Conservation (phyloP, 2,113 vertebrate species). For the Percina caprodes region DNA sequence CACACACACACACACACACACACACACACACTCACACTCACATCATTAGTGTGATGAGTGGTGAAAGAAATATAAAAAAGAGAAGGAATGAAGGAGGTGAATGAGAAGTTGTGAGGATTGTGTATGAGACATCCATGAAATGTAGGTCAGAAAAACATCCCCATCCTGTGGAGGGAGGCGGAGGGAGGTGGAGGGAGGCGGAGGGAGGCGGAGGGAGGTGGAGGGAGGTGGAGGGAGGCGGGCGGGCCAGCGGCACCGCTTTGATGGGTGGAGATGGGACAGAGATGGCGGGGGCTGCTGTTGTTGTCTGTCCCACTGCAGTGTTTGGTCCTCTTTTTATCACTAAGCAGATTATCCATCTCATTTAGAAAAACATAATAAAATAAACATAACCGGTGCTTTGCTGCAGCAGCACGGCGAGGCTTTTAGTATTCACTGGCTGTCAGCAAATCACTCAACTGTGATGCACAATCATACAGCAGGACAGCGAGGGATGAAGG, state of each 20-base stretch:
- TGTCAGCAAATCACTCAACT: conserved; percentile 10
- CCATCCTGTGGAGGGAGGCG: conserved; percentile 28
- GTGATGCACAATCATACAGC: neutral
- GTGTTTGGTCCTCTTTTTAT: neutral
- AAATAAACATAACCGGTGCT: neutral
- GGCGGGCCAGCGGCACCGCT: conserved; percentile 34
- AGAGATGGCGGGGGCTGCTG: neutral
- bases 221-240: neutral
- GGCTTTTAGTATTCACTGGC: conserved; percentile 45
- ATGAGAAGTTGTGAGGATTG: neutral
- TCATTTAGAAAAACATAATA: neutral
- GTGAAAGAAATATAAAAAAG: conserved; percentile 19
- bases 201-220: neutral
- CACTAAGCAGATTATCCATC: neutral
- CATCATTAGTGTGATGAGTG: neutral
- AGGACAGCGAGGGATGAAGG: neutral
- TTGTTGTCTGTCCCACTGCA: neutral
- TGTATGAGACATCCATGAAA: conserved; percentile 46
- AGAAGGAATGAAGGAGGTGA: conserved; percentile 3
- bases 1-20: neutral
- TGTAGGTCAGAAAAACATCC: conserved; percentile 83
- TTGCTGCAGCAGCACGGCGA: neutral
- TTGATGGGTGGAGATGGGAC: conserved; percentile 28
- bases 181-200: no score
- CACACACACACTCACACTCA: neutral